A percentile compares a stretch with the other conserved stretches of the same genome.
Conservation (phyloP, 2,113 vertebrate genomes). For the Poecile atricapillus region DNA sequence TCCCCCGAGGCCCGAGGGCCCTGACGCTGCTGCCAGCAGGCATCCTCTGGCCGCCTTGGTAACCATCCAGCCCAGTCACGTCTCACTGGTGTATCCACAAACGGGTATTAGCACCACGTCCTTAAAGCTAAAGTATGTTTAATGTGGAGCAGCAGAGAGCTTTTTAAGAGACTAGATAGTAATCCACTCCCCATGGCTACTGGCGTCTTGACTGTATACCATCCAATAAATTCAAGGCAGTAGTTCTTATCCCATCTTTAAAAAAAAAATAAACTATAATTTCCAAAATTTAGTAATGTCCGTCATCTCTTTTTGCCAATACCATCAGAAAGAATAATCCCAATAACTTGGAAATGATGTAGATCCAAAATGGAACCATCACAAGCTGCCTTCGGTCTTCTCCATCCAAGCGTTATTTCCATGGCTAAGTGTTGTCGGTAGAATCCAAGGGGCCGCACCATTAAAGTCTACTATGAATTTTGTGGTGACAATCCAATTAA, state of each 20-base stretch:
- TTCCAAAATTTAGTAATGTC: conserved; percentile 74
- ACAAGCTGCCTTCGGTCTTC: conserved; percentile 73
- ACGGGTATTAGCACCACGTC: conserved; percentile 57
- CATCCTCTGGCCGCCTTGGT: conserved; percentile 69
- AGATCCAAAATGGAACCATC: conserved; percentile 77
- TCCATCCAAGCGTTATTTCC: conserved; percentile 73
- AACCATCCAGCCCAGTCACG: conserved; percentile 76
- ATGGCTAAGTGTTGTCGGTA: conserved; percentile 71
- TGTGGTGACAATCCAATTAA: conserved; percentile 73
- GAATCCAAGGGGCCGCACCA: conserved; percentile 75
- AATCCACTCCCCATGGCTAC: conserved; percentile 77
- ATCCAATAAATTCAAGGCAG: conserved; percentile 71
- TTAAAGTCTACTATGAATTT: conserved; percentile 63
- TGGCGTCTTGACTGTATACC: conserved; percentile 68
- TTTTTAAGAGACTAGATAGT: conserved; percentile 65
- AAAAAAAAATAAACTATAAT: conserved; percentile 70
- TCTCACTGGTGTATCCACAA: conserved; percentile 76
- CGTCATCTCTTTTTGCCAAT: conserved; percentile 70
- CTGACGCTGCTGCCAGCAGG: conserved; percentile 56
- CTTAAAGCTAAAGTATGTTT: conserved; percentile 72
- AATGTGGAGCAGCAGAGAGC: conserved; percentile 55
- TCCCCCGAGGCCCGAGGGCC: conserved; percentile 50
- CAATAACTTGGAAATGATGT: conserved; percentile 70
- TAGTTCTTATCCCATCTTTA: conserved; percentile 73
- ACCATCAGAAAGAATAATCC: conserved; percentile 76